These are phyloP conservation scores for Phyllopteryx taeniolatus DNA, from an alignment of 2,113 vertebrate genomes.

Conservation along the genomic window DNA sequence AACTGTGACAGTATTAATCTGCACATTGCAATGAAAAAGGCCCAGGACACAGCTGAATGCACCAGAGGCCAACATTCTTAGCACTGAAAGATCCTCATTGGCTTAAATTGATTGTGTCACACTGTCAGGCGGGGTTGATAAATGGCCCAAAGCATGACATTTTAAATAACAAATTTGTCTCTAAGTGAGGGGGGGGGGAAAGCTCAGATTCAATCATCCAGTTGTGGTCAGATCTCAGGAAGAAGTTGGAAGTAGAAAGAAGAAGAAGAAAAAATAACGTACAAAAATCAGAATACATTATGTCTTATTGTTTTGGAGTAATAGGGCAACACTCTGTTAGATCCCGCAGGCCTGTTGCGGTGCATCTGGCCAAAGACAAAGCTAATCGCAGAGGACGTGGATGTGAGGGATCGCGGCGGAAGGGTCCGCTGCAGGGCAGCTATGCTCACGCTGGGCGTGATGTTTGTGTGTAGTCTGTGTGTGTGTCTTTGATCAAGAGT, in stretches of 20 bases:
- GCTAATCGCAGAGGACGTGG: slow-evolving; percentile 63
- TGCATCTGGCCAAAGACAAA: slow-evolving; percentile 59
- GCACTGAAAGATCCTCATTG: slow-evolving; percentile 26
- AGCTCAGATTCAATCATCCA: slow-evolving; percentile 15
- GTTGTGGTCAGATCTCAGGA: slow-evolving; percentile 35
- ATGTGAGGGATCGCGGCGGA: slow-evolving; percentile 55
- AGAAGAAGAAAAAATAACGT: background rate
- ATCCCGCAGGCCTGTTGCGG: slow-evolving; percentile 56
- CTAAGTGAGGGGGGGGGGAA: background rate
- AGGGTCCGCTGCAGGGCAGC: slow-evolving; percentile 54
- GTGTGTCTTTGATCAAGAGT: slow-evolving; percentile 40
- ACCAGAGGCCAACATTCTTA: slow-evolving; percentile 25
- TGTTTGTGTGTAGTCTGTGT: slow-evolving; percentile 48
- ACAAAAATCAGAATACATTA: slow-evolving; percentile 45
- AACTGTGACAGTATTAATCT: slow-evolving; percentile 14
- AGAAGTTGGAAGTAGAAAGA: slow-evolving; percentile 37
- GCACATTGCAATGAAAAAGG: slow-evolving; percentile 17
- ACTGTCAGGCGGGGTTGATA: slow-evolving; percentile 32
- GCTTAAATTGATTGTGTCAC: slow-evolving; percentile 39
- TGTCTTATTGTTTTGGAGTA: slow-evolving; percentile 64
- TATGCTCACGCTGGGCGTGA: slow-evolving; percentile 56
- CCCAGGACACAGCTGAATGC: slow-evolving; percentile 14
- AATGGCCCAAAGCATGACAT: slow-evolving; percentile 41
- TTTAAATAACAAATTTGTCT: slow-evolving; percentile 37
- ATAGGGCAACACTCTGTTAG: slow-evolving; percentile 52